These are phyloP conservation scores for Rhizomys pruinosus DNA, from an alignment of 2,113 vertebrate species.

Conservation along the genomic window DNA sequence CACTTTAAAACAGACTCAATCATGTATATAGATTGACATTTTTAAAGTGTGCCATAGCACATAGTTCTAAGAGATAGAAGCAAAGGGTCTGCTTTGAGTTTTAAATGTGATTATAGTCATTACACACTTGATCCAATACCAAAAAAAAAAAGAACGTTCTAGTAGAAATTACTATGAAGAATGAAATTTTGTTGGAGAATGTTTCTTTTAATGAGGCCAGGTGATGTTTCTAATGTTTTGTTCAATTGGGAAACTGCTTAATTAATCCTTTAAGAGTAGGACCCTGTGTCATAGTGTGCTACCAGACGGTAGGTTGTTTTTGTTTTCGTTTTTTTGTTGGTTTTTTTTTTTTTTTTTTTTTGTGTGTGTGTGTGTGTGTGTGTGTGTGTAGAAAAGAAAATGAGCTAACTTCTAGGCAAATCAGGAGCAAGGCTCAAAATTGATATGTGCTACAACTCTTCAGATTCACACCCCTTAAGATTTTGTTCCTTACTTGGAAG, in stretches of 20 bases:
- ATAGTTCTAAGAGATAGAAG: neutral
- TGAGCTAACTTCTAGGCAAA: neutral
- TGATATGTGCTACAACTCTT: neutral
- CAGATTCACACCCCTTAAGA: neutral
- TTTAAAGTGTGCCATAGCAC: neutral
- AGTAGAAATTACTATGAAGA: constrained; percentile 28
- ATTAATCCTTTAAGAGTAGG: neutral
- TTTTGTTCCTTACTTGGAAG: neutral
- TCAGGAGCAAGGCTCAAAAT: neutral
- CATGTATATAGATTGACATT: neutral
- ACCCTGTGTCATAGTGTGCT: neutral
- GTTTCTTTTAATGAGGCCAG: neutral
- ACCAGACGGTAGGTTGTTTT: too few relatives aligned
- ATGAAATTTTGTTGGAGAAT: neutral
- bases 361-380: too few relatives aligned
- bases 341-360: too few relatives aligned
- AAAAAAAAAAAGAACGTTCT: neutral
- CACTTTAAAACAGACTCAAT: neutral
- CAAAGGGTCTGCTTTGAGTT: neutral
- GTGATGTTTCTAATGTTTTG: neutral
- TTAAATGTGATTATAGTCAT: constrained; percentile 4
- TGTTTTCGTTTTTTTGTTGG: too few relatives aligned
- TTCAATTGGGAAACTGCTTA: neutral
- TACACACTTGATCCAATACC: neutral
- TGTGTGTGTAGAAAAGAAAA: neutral